Base-by-base conservation (phyloP, 2,113 vertebrate species). In the Ctenodactylus gundi region DNA sequence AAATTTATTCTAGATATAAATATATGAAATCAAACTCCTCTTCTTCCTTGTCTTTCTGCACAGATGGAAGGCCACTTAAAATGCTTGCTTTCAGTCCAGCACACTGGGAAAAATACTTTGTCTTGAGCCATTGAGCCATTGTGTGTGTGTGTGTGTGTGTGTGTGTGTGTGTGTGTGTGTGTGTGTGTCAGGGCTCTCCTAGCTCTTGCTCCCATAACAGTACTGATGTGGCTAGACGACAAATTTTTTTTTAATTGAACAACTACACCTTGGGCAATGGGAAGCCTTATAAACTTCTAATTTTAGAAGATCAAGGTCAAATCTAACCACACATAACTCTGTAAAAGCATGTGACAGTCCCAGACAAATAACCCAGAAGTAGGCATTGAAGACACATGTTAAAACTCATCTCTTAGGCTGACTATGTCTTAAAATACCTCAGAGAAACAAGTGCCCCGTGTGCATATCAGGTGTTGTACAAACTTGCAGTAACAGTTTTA, bases 321-420 rank as follows among this genome's bases (percentile, higher is more conserved):
- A 58, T 49, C 18, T 25, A 39, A 64, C 4, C 29, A 34, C 25
- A 11, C 1, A 21, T 23, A 20, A 39, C 8, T 18, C 41, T 51
- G 14, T 0, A 31, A 23, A 7, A 44, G 34, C 57, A 7, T 60
- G 10, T 58, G 14, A 76, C 3, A 39, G n/a, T 1, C 39, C 46
- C 58, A 10, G 12, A 31, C 55, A 75, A 44, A 55, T 15, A 51
- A 9, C 4, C 12, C 0, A n/a, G 2, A 6, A 2, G 4, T 1
- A 70, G 3, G 31, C 10, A 60, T 3, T 3, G 57, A 73, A 55
- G 80, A 15, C 6, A 3, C 11, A 17, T 44, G 44, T 18, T n/a
- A 6, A 64, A 80, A 29, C 11, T 8, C 39, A 1, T 25, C 15
- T 53, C 51, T 55, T 15, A 34, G 25, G n/a, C 6, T 62, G 14